These are phyloP conservation scores for Heteropelma amictum DNA, from an alignment of 2,888 invertebrate species.

Conservation along the genomic window DNA sequence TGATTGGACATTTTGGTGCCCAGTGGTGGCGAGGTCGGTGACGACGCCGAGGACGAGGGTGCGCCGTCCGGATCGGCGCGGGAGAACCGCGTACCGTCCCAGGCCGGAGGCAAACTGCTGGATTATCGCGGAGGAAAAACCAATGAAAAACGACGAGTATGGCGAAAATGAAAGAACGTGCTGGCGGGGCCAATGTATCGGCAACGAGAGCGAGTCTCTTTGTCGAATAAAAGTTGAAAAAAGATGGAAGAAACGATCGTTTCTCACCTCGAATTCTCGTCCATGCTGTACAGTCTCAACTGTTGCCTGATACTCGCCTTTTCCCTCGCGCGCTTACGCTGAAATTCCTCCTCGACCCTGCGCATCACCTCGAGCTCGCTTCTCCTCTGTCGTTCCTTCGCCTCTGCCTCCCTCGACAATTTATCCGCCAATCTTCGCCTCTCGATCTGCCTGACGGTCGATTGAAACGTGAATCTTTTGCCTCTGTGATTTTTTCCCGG, in stretches of 20 bases:
- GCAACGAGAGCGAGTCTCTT: neutral
- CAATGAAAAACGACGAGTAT: too few relatives aligned
- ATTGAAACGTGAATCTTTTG: slow-evolving; percentile 90
- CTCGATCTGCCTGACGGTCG: slow-evolving; percentile 90
- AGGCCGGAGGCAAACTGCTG: slow-evolving; percentile 67
- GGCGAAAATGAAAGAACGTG: slow-evolving; percentile 15
- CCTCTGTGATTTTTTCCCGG: slow-evolving; percentile 72
- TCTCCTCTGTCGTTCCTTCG: slow-evolving; percentile 86
- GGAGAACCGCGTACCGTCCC: slow-evolving; percentile 77
- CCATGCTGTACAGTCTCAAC: slow-evolving; percentile 84
- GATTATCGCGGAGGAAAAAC: too few relatives aligned
- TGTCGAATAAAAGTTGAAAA: neutral
- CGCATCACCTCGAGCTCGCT: slow-evolving; percentile 91
- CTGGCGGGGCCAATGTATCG: neutral
- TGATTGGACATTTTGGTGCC: slow-evolving; percentile 63
- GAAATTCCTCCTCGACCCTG: slow-evolving; percentile 92
- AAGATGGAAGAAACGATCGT: neutral
- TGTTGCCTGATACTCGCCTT: slow-evolving; percentile 88
- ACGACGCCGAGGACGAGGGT: slow-evolving; percentile 80
- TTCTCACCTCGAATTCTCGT: slow-evolving; percentile 78
- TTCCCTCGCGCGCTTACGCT: slow-evolving; percentile 88
- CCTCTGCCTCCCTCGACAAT: slow-evolving; percentile 87
- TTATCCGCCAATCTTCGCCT: slow-evolving; percentile 86
- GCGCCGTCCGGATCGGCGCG: slow-evolving; percentile 88
- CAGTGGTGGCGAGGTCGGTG: slow-evolving; percentile 78